phyloP scores from a whole-genome alignment of 2,113 vertebrate species.

The Mesoclemmys tuberculata region DNA sequence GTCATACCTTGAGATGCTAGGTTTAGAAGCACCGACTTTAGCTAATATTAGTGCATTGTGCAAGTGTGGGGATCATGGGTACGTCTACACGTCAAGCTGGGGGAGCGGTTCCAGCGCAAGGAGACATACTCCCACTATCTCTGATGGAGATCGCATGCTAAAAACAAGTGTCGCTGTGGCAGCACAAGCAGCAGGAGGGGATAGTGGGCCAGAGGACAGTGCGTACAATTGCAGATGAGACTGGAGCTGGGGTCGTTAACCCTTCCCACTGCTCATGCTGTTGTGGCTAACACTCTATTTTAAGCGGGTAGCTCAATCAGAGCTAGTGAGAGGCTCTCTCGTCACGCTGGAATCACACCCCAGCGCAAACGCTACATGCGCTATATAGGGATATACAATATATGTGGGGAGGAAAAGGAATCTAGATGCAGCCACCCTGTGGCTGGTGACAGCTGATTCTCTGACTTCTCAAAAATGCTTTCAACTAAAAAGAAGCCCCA shows the following conservation, averaged over 20 bases:
- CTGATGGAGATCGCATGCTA: neutral
- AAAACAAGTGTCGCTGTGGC: neutral
- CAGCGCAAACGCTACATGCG: neutral
- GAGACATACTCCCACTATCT: neutral
- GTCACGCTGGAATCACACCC: neutral
- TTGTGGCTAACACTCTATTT: neutral
- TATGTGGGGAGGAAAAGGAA: neutral
- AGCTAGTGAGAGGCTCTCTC: neutral
- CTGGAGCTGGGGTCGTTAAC: neutral
- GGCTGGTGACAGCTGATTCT: neutral
- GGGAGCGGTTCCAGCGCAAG: neutral
- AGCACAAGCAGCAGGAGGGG: neutral
- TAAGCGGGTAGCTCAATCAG: neutral
- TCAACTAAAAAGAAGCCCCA: neutral
- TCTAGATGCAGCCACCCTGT: neutral
- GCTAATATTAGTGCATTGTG: neutral
- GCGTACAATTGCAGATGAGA: neutral
- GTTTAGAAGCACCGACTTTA: neutral
- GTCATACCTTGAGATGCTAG: neutral
- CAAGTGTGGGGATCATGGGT: neutral
- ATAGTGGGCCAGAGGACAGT: neutral
- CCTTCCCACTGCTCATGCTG: neutral
- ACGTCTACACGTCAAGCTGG: neutral
- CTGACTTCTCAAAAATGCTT: neutral
- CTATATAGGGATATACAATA: neutral